A percentile compares a stretch with the other conserved stretches of the same genome.
Conservation (phyloP, 2,888 invertebrate species). For the Drosophila paranaensis region DNA sequence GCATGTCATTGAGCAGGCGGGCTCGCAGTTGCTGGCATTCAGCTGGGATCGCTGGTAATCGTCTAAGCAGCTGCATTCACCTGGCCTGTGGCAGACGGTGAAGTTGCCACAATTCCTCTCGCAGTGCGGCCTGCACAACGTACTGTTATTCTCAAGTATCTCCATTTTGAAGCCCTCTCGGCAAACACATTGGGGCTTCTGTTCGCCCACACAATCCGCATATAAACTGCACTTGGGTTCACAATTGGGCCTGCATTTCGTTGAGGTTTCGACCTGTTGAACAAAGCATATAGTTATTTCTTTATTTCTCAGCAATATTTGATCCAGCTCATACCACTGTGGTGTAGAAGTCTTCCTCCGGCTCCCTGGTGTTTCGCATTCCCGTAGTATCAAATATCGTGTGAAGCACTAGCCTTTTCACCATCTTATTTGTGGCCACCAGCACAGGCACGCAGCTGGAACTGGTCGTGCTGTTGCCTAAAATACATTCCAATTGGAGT, state of each 20-base stretch:
- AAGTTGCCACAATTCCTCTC: conserved; percentile 52
- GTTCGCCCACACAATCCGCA: conserved; percentile 11
- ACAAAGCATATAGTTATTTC: background rate
- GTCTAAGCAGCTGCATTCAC: conserved; percentile 88
- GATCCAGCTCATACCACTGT: conserved; percentile 2
- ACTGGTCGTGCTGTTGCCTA: background rate
- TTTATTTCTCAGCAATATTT: background rate
- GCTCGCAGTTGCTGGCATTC: conserved; percentile 20
- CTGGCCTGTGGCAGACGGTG: conserved; percentile 87
- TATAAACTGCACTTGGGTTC: conserved; percentile 4
- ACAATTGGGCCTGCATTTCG: conserved; percentile 20
- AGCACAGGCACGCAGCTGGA: background rate
- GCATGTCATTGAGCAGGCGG: conserved; percentile 40
- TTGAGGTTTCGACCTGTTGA: background rate
- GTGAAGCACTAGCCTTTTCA: background rate
- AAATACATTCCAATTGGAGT: background rate
- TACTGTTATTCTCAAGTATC: accelerated
- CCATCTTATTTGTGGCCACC: accelerated
- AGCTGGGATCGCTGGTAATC: conserved; percentile 85
- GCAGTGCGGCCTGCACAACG: conserved; percentile 65
- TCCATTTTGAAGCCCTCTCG: background rate
- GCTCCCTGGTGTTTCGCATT: accelerated
- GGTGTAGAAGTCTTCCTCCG: background rate
- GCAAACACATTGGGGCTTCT: conserved; percentile 17
- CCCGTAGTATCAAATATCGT: conserved; percentile 8